Base-by-base conservation (phyloP, 1,140 invertebrate genomes). In the Temnothorax nylanderi region DNA sequence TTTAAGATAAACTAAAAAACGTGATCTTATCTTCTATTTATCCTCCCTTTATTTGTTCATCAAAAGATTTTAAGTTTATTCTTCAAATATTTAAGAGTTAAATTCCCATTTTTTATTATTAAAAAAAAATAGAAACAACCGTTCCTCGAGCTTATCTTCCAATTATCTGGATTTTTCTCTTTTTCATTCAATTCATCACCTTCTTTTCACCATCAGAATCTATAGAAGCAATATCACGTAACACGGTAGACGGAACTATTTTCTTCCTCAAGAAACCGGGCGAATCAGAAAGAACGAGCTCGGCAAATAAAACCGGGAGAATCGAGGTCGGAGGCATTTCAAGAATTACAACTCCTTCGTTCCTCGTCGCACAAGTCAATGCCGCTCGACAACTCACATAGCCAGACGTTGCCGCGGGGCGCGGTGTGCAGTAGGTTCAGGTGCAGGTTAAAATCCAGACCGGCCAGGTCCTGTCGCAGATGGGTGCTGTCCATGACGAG, bases 371-470 rank as follows among this genome's bases (percentile, higher is more conserved):
- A n/a, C 26, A 37, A 54, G n/a, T 54, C 13, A 72, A 41, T 2
- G 34, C 11, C 37, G 62, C 1, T 41, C 26, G 41, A 49, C 16
- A 58, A 96, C 96, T 96, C 93, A 96, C 96, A 96, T 94, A 96
- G 96, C 96, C 96, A 96, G 77, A 96, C 96, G 94, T 96, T 96
- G 90, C 96, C 96, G 88, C 95, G 95, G 18, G 96, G 96, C 49
- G 95, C 96, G n/a, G 94, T 95, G 91, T 96, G 96, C 54, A 96
- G 94, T 8, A 94, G 93, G 86, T 95, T 95, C 32, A 96, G 93
- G 85, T 96, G 96, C 80, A 96, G 94, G 90, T 96, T 96, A 93
- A 97, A 96, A 91, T 96, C 96, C 26, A 97, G 94, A 26, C 96
- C 95, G 44, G 96, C 96, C 18, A 97, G 95, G 88, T 97, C 96